Base-by-base conservation (phyloP, 2,888 invertebrate genomes). In the Halocaridina rubra region DNA sequence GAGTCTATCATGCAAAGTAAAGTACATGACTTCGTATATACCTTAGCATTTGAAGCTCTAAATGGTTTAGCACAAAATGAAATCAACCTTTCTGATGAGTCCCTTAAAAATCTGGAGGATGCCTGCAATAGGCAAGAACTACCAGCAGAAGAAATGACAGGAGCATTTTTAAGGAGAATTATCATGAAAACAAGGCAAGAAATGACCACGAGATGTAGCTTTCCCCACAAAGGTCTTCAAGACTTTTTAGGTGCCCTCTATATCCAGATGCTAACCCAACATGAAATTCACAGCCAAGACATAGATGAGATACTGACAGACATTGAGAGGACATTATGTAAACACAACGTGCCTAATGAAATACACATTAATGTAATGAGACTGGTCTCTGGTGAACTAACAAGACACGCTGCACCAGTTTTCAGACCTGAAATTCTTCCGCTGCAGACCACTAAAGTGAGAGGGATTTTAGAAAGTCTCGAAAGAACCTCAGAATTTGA, bases 141-240 rank as follows among this genome's bases (percentile, higher is more conserved):
- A n/a, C 80, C 80, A 19, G 10, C 29, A n/a, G 80, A 72, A n/a
- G 80, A 80, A 59, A 22, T 80, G 33, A 59, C 61, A 27, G 61
- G 71, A 3, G 72, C 72, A 13, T 80, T 80, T 24, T 24, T 80
- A 16, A 57, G 27, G 16, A 7, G 27, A 0, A n/a, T 5, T 16
- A 57, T 33, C 0, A 33, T 7, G 24, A 3, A 22, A 5, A n/a
- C 33, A 3, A 27, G 59, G 2, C 32, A 19, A 3, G 30, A n/a
- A 16, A 32, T 32, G 22, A 22, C 19, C 22, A 59, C 27, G 30
- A 19, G 67, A 13, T 59, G 59, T 10, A 59, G 57, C 4, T 81
- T 81, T 29, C 81, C 69, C 4, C 76, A 81, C 8, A 81, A 81
- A 33, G 81, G 76, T 2, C 39, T 81, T 30, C 81, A 81, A n/a